Evolutionary conservation across 2,113 vertebrate species (phyloP), one percentile per base, ranked within the genome.

Genomic region (Rutilus rutilus): DNA sequence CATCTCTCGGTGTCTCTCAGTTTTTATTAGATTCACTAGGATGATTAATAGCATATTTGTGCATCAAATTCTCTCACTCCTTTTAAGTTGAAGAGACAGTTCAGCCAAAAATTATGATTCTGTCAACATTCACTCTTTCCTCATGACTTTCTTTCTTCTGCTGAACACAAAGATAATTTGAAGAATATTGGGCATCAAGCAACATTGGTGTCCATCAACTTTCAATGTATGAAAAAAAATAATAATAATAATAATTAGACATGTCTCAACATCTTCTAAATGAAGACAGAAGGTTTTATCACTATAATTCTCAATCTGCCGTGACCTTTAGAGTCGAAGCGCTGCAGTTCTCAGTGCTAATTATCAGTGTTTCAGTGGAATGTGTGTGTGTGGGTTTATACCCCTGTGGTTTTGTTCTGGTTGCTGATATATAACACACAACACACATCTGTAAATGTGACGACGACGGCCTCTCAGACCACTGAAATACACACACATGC

Each of bases 331-430:
- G 67, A 69, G 67, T 0, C 65, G 33, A 5, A 69, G 33, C 21
- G 33, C 67, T 39, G 36, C 69, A 14, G 36, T 73, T 11, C 23
- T 6, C 39, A 14, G 39, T 6, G 0, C 39, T 93, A 93, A 94
- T 93, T 93, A 92, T 90, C 93, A 77, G 90, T 89, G 84, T 74
- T 54, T 80, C 59, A 74, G 52, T 71, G 91, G 92, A 92, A 92
- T 92, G 89, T 92, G 85, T 78, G 78, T 90, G 78, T 77, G 42
- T 42, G 42, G 85, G 62, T 90, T 91, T 92, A 88, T 91, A 5
- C 39, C 39, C 8, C n/a, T 92, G 91, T 89, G 92, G 89, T 84
- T 59, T 84, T 87, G 78, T 42, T 59, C 25, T 4, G 30, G 25
- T 76, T 25, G 77, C 73, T 79, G 52, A 78, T 80, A 73, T 80